Evolutionary conservation across 2,113 vertebrate genomes (phyloP).

Genomic region (Antigone vipio): DNA sequence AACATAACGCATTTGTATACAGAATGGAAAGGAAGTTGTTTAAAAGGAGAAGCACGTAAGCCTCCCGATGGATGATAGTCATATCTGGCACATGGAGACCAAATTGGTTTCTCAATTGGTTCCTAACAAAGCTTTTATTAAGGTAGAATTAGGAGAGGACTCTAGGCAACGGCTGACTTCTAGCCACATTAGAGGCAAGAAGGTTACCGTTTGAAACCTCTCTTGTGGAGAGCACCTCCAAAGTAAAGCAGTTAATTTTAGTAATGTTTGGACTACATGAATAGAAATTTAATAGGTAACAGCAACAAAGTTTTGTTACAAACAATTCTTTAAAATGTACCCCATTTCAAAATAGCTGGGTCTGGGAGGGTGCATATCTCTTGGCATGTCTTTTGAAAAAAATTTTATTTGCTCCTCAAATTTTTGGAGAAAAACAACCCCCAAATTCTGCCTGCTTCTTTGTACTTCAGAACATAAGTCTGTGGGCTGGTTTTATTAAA

Average conservation of each 20-base stretch:
- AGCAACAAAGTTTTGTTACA: neutral
- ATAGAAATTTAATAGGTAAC: neutral
- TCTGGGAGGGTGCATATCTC: neutral
- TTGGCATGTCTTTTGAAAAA: neutral
- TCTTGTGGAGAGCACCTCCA: neutral
- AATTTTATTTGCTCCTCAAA: fast-evolving
- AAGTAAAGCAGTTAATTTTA: neutral
- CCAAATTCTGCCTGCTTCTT: neutral
- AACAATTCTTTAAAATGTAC: neutral
- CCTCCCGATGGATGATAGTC: neutral
- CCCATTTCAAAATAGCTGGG: neutral
- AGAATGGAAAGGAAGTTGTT: neutral
- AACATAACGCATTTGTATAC: neutral
- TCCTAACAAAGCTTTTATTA: neutral
- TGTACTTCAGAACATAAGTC: neutral
- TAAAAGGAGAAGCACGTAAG: neutral
- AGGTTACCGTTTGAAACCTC: neutral
- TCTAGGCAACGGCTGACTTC: neutral
- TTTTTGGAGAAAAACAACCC: fast-evolving
- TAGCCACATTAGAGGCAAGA: neutral
- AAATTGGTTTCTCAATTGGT: neutral
- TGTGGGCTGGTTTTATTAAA: neutral
- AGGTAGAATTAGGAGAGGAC: neutral
- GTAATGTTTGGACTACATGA: neutral
- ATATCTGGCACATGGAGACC: neutral